Evolutionary conservation across 2,888 invertebrate genomes (phyloP).

Genomic region (Neria commutata): DNA sequence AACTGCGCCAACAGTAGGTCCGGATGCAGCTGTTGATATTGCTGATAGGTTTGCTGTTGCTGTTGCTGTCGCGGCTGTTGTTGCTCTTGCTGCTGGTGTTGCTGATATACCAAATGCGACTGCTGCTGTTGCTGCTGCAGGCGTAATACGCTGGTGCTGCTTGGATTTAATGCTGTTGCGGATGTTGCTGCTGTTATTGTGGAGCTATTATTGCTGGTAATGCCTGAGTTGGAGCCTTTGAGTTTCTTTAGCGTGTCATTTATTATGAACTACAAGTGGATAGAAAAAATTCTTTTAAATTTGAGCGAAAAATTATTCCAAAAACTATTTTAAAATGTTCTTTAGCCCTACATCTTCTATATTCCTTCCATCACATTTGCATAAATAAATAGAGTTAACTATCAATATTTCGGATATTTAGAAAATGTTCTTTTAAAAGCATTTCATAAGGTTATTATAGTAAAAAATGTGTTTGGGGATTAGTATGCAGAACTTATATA

Average conservation of each 20-base stretch:
- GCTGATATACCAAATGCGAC: constrained; percentile 36
- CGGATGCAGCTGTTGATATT: constrained; percentile 34
- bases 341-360: too few relatives aligned
- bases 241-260: constrained; percentile 61
- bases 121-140: constrained; percentile 32
- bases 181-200: constrained; percentile 34
- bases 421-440: too few relatives aligned
- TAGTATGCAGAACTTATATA: too few relatives aligned
- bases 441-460: too few relatives aligned
- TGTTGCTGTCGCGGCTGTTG: constrained; percentile 35
- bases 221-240: constrained; percentile 49
- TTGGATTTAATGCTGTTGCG: constrained; percentile 33
- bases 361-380: too few relatives aligned
- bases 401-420: too few relatives aligned
- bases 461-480: too few relatives aligned
- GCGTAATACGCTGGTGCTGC: constrained; percentile 40
- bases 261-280: constrained; percentile 56
- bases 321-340: too few relatives aligned
- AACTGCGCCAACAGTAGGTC: constrained; percentile 21
- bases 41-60: constrained; percentile 22
- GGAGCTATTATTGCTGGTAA: constrained; percentile 39
- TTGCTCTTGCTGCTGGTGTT: constrained; percentile 30
- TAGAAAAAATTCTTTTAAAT: too few relatives aligned
- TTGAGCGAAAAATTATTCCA: too few relatives aligned
- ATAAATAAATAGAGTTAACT: too few relatives aligned